Evolutionary conservation across 2,888 invertebrate genomes (phyloP).

Genomic region (Chaetogeoica ovagalla): DNA sequence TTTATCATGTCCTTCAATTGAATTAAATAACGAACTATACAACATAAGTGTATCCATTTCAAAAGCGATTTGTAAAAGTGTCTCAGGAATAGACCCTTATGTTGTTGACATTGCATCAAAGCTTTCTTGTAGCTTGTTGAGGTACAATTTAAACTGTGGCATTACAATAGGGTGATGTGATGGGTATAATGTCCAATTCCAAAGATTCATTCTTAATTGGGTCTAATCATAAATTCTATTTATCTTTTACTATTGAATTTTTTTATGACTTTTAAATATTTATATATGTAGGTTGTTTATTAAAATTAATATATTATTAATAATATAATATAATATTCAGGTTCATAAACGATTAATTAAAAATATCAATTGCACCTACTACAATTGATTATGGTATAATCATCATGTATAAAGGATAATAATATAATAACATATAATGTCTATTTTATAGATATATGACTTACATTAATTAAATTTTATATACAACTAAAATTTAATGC

Average conservation of each 20-base stretch:
- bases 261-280: not conserved
- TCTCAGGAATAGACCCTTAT: constrained; percentile 19
- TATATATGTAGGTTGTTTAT: too few species aligned
- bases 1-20: constrained; percentile 37
- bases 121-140: constrained; percentile 35
- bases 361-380: too few species aligned
- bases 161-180: not conserved
- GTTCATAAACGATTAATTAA: too few species aligned
- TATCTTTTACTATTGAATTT: not conserved
- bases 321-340: not conserved
- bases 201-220: not conserved
- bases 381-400: too few species aligned
- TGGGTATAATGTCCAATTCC: not conserved
- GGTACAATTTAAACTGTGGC: constrained; percentile 18
- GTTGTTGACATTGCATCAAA: constrained; percentile 41
- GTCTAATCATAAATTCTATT: not conserved
- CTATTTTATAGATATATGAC: too few species aligned
- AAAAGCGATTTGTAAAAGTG: constrained; percentile 33
- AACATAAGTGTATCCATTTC: constrained; percentile 31
- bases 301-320: too few species aligned
- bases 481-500: too few species aligned
- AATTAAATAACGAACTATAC: constrained; percentile 32
- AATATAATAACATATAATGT: too few species aligned
- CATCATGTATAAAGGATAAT: too few species aligned
- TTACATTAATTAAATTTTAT: too few species aligned